These are phyloP conservation scores for Melanotaenia duboulayi DNA, from an alignment of 2,113 vertebrate species.

Conservation along the genomic window DNA sequence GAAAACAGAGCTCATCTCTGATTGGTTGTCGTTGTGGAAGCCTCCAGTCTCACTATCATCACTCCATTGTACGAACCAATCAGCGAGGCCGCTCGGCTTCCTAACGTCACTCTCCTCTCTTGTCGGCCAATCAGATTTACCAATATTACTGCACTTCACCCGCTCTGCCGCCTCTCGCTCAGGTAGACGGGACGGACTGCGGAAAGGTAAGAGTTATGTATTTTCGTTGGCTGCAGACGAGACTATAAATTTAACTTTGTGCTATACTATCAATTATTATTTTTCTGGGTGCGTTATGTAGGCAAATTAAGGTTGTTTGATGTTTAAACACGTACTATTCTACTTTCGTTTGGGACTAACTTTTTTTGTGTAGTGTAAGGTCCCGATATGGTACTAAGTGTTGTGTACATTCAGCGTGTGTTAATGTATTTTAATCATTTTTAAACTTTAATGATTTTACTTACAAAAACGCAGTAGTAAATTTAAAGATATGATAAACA, in stretches of 20 bases:
- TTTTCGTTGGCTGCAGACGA: fast-evolving
- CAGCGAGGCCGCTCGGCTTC: slow-evolving; percentile 23
- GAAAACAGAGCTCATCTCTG: slow-evolving; percentile 48
- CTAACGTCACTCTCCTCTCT: slow-evolving; percentile 63
- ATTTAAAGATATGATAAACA: background rate
- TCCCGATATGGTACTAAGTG: no score
- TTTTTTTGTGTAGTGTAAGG: no score
- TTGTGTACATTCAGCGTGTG: no score
- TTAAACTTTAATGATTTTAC: no score
- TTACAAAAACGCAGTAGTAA: no score
- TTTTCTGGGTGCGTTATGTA: background rate
- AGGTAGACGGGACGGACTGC: slow-evolving; percentile 69
- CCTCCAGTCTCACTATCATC: slow-evolving; percentile 84
- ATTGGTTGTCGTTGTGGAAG: slow-evolving; percentile 72
- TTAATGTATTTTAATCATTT: no score
- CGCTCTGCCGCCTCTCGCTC: slow-evolving; percentile 19
- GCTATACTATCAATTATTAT: fast-evolving
- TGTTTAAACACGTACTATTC: background rate
- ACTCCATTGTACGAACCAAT: slow-evolving; percentile 81
- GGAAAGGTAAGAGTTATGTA: slow-evolving; percentile 49
- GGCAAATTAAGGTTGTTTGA: background rate
- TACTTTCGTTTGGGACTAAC: no score
- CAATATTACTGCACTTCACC: slow-evolving; percentile 55
- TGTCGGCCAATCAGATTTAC: slow-evolving; percentile 69
- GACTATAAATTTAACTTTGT: background rate